These are phyloP conservation scores for Catamblyrhynchus diadema DNA, from an alignment of 2,797 vertebrate genomes.

Conservation along the genomic window DNA sequence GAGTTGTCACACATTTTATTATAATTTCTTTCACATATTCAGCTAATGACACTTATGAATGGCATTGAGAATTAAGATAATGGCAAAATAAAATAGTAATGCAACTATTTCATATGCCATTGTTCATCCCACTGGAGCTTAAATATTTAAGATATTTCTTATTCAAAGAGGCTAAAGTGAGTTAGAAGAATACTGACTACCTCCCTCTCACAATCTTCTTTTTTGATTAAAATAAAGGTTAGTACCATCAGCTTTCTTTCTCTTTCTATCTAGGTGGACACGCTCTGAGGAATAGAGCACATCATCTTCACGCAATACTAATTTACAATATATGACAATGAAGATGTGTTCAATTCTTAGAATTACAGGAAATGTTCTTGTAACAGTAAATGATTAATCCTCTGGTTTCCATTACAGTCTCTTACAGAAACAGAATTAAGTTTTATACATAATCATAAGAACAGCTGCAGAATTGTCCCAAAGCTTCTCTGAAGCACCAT, in stretches of 20 bases:
- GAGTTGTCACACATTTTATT: neutral
- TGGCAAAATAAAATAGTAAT: neutral
- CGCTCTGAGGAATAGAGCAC: neutral
- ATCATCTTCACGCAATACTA: neutral
- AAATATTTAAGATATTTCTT: neutral
- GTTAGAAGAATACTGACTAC: neutral
- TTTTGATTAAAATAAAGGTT: neutral
- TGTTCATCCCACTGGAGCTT: neutral
- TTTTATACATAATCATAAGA: neutral
- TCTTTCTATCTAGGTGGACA: neutral
- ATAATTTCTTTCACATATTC: neutral
- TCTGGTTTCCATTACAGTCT: neutral
- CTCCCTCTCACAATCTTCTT: neutral
- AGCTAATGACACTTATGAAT: conserved; percentile 14
- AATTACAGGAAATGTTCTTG: neutral
- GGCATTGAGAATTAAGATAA: conserved; percentile 22
- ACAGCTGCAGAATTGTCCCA: neutral
- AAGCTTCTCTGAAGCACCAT: neutral
- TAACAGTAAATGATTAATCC: neutral
- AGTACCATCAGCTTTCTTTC: neutral
- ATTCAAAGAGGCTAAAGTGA: neutral
- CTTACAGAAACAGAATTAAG: neutral
- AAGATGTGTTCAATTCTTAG: neutral
- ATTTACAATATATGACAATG: neutral
- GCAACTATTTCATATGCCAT: neutral